Evolutionary conservation across 1,140 invertebrate genomes (phyloP).

Genomic region (Mycetomoellerius zeteki): DNA sequence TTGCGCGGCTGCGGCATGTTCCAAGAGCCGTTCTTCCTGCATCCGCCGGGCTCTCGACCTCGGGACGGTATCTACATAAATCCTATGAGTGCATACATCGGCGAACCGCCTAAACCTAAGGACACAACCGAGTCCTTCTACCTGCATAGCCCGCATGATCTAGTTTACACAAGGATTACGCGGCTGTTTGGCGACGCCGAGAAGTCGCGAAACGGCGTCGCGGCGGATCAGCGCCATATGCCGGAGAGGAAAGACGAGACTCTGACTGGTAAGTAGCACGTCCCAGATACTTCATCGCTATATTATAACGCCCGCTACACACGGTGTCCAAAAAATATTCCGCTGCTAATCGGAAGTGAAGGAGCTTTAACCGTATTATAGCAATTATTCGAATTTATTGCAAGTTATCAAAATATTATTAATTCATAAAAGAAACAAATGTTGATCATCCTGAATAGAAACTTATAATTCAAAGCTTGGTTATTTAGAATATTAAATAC

Average conservation of each 20-base stretch:
- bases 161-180: slow-evolving; percentile 92
- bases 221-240: slow-evolving; percentile 68
- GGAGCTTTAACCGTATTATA: neutral
- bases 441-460: neutral
- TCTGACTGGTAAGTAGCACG: slow-evolving; percentile 84
- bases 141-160: slow-evolving; percentile 92
- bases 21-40: slow-evolving; percentile 86
- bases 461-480: neutral
- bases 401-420: neutral
- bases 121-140: slow-evolving; percentile 92
- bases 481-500: neutral
- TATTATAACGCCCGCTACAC: slow-evolving; percentile 19
- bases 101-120: slow-evolving; percentile 79
- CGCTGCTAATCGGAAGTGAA: slow-evolving; percentile 32
- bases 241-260: slow-evolving; percentile 84
- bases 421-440: slow-evolving; percentile 1
- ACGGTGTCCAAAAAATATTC: slow-evolving; percentile 40
- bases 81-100: slow-evolving; percentile 89
- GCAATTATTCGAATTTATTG: neutral
- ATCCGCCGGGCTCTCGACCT: slow-evolving; percentile 87
- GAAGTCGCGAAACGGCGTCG: slow-evolving; percentile 76
- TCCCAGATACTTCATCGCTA: slow-evolving; percentile 73
- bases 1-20: slow-evolving; percentile 84
- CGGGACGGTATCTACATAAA: slow-evolving; percentile 94
- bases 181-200: slow-evolving; percentile 90